A percentile compares a stretch with the other conserved stretches of the same genome.
Conservation (phyloP, 2,113 vertebrate genomes). For the Pteronura brasiliensis region DNA sequence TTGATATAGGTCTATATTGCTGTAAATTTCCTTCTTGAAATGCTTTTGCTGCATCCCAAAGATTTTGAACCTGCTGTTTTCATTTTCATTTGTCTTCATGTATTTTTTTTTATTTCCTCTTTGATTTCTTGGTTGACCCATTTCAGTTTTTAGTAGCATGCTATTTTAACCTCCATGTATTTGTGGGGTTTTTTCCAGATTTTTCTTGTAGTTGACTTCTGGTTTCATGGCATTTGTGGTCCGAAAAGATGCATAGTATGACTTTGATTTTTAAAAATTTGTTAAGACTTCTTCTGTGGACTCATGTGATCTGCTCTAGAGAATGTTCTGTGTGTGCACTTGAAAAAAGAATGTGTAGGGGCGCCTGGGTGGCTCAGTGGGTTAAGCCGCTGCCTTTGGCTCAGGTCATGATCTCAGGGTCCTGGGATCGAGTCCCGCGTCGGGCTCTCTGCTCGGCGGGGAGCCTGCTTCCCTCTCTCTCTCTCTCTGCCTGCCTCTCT, state of each 20-base stretch:
- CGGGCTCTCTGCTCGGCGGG: no score
- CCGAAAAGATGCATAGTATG: neutral
- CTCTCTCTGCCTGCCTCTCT: no score
- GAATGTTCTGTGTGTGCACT: neutral
- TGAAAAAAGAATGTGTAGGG: neutral
- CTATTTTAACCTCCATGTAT: neutral
- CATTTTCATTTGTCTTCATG: neutral
- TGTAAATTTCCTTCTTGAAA: neutral
- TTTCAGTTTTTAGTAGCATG: neutral
- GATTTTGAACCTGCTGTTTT: neutral
- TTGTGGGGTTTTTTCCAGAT: neutral
- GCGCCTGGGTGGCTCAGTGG: no score
- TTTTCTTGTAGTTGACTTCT: neutral
- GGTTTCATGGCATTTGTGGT: neutral
- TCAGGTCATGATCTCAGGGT: no score
- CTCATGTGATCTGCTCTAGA: neutral
- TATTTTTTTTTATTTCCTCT: neutral
- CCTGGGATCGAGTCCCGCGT: no score
- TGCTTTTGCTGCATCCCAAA: neutral
- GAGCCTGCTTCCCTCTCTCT: no score
- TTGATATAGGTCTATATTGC: neutral
- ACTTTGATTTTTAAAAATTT: neutral
- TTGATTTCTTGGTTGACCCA: neutral
- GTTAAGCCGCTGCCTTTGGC: no score
- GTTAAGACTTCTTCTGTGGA: neutral